Evolutionary conservation across 2,888 invertebrate species (phyloP), one percentile per base, ranked within the genome.

Genomic region (Drosophila buzzatii): DNA sequence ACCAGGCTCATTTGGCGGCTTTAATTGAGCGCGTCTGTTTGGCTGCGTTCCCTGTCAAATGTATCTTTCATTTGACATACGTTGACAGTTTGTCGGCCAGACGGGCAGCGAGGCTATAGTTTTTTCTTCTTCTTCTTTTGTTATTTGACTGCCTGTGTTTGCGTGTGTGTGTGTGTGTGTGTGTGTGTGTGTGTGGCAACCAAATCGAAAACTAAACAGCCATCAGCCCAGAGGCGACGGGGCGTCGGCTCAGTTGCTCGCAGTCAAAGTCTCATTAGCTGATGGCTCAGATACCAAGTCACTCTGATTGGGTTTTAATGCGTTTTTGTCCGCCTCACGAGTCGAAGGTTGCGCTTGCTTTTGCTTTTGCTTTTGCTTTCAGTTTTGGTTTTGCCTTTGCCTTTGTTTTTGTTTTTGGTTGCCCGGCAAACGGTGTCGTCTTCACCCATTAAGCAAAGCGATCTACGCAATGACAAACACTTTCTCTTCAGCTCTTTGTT

Each of bases 271-370:
- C 85, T 85, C 85, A 85, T 85, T 87, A 85, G 85, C 82, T 74
- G 85, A 85, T 82, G 85, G 82, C 72, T 70, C 70, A 61, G 80
- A 82, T 74, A 70, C 51, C 58, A 42, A 35, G 42, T 20, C 62
- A 70, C 64, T 85, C 79, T 84, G 89, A 86, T 86, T 82, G 88
- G 86, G 82, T 88, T 86, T 86, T 86, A 86, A 86, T 86, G 89
- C 89, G 76, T 79, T 55, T 55, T 41, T 76, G 75, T 37, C 47
- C 23, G 45, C 68, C 68, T 59, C 67, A 45, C 44, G 20, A 72
- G 70, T 27, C 62, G 61, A 67, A 78, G 79, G 79, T 73, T 79
- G 49, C 49, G 60, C 42, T 35, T 14, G 37, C 56, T 8, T 14
- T 41, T 16, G 16, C n/a, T 8, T 14, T 41, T 16, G 16, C n/a